Percentiles rank a stretch among this genome's conserved stretches.
phyloP scores from a whole-genome alignment of 2,797 vertebrate genomes.

The Sebastiscus tertius region DNA sequence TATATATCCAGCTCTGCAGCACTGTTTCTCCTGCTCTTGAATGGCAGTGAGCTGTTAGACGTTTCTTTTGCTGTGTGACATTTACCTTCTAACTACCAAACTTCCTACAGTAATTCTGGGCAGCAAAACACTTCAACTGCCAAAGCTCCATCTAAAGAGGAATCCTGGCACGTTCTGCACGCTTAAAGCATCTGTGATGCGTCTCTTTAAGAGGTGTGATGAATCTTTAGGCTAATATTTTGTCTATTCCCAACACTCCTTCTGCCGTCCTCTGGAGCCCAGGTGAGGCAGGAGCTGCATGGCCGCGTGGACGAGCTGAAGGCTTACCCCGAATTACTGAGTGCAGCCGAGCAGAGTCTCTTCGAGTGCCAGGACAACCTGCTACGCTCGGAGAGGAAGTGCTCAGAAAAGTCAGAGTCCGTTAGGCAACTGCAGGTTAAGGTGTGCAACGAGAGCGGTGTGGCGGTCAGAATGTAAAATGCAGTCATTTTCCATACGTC shows the following conservation, averaged over 20 bases:
- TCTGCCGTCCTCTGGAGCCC: constrained; percentile 48
- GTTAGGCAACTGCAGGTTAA: constrained; percentile 84
- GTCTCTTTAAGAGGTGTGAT: constrained; percentile 4
- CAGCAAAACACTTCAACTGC: background rate
- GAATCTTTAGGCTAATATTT: constrained; percentile 24
- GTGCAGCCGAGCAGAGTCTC: constrained; percentile 77
- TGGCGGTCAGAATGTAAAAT: constrained; percentile 17
- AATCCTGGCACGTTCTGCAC: background rate
- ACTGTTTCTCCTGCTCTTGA: constrained; percentile 1
- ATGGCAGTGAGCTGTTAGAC: background rate
- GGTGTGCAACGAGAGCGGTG: constrained; percentile 74
- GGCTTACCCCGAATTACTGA: constrained; percentile 79
- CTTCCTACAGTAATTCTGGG: background rate
- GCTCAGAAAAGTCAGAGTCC: constrained; percentile 78
- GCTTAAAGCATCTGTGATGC: background rate
- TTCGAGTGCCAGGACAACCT: constrained; percentile 80
- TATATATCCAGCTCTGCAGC: background rate
- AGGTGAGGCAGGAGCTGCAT: constrained; percentile 85
- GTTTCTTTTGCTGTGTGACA: background rate
- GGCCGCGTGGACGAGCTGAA: constrained; percentile 80
- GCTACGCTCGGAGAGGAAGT: constrained; percentile 72
- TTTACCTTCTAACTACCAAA: background rate
- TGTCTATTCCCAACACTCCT: constrained; percentile 44
- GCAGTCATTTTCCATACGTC: constrained; percentile 32
- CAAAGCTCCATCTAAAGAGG: background rate